phyloP scores from a whole-genome alignment of 2,888 invertebrate genomes.

The Belgica antarctica region DNA sequence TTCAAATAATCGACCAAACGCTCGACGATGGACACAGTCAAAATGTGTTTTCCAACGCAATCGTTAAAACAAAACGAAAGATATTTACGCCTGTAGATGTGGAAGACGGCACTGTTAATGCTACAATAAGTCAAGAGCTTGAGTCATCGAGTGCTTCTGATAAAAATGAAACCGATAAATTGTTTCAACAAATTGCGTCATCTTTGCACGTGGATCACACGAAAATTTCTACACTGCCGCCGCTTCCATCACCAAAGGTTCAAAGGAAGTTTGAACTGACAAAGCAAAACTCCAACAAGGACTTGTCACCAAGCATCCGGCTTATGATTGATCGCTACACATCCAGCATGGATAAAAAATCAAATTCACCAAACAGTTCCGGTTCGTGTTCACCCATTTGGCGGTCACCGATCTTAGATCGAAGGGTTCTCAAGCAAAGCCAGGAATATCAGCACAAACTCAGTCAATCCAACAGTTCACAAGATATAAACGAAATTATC shows the following conservation, averaged over 20 bases:
- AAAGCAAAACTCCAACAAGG: conserved; percentile 58
- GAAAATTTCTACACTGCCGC: conserved; percentile 54
- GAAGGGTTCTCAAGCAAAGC: conserved; percentile 59
- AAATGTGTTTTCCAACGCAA: conserved; percentile 59
- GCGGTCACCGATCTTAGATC: conserved; percentile 64
- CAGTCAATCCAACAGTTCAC: conserved; percentile 45
- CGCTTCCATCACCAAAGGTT: conserved; percentile 61
- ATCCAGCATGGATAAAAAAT: conserved; percentile 44
- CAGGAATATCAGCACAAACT: conserved; percentile 57
- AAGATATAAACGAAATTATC: conserved; percentile 20
- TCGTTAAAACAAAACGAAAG: conserved; percentile 77
- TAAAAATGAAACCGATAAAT: conserved; percentile 44
- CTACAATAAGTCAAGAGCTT: conserved; percentile 45
- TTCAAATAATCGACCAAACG: conserved; percentile 47
- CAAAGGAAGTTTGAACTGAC: conserved; percentile 56
- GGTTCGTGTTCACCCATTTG: conserved; percentile 66
- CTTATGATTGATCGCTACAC: conserved; percentile 68
- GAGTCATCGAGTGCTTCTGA: conserved; percentile 46
- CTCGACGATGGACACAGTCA: conserved; percentile 46
- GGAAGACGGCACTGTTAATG: neutral
- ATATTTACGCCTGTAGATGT: conserved; percentile 69
- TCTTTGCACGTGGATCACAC: neutral
- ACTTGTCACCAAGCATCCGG: conserved; percentile 67
- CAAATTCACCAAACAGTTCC: conserved; percentile 57
- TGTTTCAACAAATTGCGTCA: neutral